Evolutionary conservation across 2,797 vertebrate genomes (phyloP), one percentile per base, ranked within the genome.

Genomic region (Smutsia temminckii): DNA sequence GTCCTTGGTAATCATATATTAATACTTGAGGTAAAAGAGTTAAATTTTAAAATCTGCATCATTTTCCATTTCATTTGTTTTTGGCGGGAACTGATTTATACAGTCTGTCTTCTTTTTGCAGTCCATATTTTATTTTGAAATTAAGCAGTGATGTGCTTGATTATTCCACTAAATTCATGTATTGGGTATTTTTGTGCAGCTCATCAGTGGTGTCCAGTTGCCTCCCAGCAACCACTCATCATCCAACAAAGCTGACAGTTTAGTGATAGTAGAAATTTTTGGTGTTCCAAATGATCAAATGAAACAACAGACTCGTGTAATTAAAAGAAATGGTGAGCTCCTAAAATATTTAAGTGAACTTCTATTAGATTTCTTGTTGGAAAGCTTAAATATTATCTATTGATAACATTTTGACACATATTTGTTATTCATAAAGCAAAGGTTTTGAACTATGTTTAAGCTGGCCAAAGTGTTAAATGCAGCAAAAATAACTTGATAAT

Each of bases 301-400:
- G 2, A 99, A 93, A 90, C 98, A 97, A 57, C 98, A 96, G 96
- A 99, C 99, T 37, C 97, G 97, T 5, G 97, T 98, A 18, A 75
- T 98, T 97, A 99, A 97, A 98, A 98, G 97, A 97, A 99, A 99
- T 34, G 98, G 99, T 99, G 91, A 98, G 98, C n/a, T 80, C n/a
- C 63, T 77, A 72, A 4, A 68, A 74, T 49, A 75, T 49, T 64
- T 34, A 90, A 51, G 14, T 23, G 71, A 88, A 95, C 8, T 46
- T 77, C 17, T 63, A 6, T 25, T 63, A 57, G 63, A 66, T 53
- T 95, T 92, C 18, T 40, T 81, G 6, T 59, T 40, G 14, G 63
- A 95, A 95, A 64, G 11, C 9, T 79, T 86, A 75, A 34, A 79
- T 75, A 46, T 88, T 68, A 23, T 64, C 29, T 83, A 37, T 53